Percentiles rank a stretch among this genome's conserved stretches.
These are phyloP conservation scores for Lamellibrachia luymesi DNA, from an alignment of 1,140 invertebrate genomes.

Conservation along the genomic window DNA sequence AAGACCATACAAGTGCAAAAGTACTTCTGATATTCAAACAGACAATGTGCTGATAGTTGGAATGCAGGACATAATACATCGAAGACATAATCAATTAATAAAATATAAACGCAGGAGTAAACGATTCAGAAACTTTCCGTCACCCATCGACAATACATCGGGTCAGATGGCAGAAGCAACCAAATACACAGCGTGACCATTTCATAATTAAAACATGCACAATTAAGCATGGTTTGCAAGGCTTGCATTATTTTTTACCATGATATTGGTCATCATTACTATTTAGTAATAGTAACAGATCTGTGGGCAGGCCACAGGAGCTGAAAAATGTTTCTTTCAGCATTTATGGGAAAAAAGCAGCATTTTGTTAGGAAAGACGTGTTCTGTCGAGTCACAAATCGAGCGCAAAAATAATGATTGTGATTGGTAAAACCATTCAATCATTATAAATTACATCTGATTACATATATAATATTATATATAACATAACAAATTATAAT, in stretches of 20 bases:
- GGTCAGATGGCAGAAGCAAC: not conserved
- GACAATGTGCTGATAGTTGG: not conserved
- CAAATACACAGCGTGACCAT: not conserved
- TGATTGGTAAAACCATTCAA: no score
- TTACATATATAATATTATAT: no score
- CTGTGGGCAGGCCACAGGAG: no score
- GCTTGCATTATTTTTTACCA: no score
- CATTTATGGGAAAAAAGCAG: no score
- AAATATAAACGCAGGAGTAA: not conserved
- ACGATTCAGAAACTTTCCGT: not conserved
- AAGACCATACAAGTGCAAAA: not conserved
- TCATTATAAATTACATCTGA: no score
- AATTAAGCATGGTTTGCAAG: not conserved
- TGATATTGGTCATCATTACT: no score
- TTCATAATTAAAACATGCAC: not conserved
- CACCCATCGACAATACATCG: not conserved
- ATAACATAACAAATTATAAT: not conserved
- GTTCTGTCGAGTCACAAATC: no score
- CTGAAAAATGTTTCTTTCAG: no score
- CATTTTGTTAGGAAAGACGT: no score
- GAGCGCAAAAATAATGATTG: no score
- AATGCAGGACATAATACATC: not conserved
- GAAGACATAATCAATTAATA: not conserved
- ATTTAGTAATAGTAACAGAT: no score
- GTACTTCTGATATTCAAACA: not conserved